phyloP scores from a whole-genome alignment of 2,888 invertebrate genomes.

The Steinernema carpocapsae region DNA sequence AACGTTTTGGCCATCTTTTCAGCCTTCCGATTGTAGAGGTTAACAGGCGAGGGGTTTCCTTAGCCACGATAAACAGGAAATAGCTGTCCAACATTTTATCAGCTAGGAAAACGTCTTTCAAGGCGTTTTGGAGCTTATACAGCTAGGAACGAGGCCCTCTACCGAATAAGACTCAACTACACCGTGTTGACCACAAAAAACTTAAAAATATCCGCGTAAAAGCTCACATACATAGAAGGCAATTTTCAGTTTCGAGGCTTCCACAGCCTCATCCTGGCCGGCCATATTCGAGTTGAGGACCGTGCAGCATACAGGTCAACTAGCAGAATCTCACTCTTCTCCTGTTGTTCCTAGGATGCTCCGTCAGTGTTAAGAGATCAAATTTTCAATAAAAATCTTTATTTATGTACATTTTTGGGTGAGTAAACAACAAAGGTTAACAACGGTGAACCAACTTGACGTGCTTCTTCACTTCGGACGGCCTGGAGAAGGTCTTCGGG shows the following conservation, averaged over 20 bases:
- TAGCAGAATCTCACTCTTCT: too few species aligned
- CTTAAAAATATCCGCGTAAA: not conserved
- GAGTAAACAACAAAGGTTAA: too few species aligned
- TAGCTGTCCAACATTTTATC: conserved; percentile 19
- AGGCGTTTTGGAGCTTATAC: not conserved
- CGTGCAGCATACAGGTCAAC: conserved; percentile 8
- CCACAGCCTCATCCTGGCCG: not conserved
- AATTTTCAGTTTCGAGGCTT: not conserved
- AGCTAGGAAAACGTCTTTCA: not conserved
- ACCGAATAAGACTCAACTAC: not conserved
- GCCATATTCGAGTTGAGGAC: conserved; percentile 19
- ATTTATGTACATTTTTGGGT: not conserved
- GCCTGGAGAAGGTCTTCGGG: not conserved
- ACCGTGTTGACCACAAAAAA: not conserved
- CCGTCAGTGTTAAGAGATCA: too few species aligned
- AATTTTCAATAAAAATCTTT: not conserved
- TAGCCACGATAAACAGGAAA: not conserved
- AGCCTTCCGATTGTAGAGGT: conserved; percentile 2
- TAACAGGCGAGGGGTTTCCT: not conserved
- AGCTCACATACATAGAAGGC: not conserved
- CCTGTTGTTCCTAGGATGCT: too few species aligned
- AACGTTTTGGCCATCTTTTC: not conserved
- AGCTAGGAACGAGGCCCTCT: not conserved
- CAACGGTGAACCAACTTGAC: conserved; percentile 1
- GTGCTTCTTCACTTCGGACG: conserved; percentile 14